phyloP scores from a whole-genome alignment of 2,113 vertebrate species.

The Corvus hawaiiensis region DNA sequence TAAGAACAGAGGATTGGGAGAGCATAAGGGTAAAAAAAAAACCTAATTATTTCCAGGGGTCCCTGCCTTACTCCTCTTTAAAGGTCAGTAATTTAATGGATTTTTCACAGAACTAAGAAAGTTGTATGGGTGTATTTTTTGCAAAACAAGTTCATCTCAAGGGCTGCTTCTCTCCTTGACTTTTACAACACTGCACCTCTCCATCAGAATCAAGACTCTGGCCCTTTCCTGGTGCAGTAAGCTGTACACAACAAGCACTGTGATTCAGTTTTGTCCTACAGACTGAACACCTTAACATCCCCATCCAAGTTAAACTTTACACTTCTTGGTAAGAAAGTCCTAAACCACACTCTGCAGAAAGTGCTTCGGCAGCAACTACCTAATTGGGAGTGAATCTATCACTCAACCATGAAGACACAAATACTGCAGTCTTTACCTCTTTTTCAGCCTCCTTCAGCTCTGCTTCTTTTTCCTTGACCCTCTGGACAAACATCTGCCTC shows the following conservation, averaged over 20 bases:
- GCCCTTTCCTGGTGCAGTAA: neutral
- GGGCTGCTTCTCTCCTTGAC: neutral
- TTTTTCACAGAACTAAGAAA: neutral
- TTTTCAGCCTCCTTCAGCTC: conserved; percentile 98
- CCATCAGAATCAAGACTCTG: neutral
- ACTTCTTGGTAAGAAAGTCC: neutral
- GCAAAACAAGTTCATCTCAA: neutral
- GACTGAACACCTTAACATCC: neutral
- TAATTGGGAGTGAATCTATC: neutral
- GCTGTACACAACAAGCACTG: neutral
- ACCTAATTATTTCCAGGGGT: neutral
- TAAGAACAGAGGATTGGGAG: neutral
- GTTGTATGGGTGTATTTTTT: neutral
- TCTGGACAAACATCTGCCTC: conserved; percentile 99
- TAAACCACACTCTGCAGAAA: neutral
- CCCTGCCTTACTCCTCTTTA: neutral
- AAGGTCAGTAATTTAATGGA: neutral
- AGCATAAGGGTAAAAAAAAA: neutral
- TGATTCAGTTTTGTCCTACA: neutral
- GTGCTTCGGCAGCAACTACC: neutral
- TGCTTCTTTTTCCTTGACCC: conserved; percentile 97
- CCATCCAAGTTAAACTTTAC: neutral
- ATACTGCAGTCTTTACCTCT: conserved; percentile 79
- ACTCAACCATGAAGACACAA: neutral
- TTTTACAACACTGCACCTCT: neutral